phyloP scores from a whole-genome alignment of 2,888 invertebrate species.

The Mimachlamys varia region DNA sequence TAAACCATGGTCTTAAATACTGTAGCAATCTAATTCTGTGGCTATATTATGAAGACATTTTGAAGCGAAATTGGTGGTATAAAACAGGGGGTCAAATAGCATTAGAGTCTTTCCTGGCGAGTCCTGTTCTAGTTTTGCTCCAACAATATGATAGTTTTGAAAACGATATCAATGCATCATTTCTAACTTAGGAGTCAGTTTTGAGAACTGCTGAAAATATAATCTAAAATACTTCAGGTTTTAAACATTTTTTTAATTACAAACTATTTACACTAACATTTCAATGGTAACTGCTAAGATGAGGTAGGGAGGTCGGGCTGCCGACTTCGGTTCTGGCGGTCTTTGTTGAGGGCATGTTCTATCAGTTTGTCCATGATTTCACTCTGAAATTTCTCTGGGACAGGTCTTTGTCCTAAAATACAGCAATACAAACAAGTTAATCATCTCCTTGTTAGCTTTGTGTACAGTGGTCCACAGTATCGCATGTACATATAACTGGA shows the following conservation, averaged over 20 bases:
- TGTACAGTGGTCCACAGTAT: not conserved
- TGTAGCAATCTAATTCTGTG: no score
- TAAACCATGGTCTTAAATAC: no score
- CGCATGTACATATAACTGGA: not conserved
- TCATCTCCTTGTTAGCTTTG: not conserved
- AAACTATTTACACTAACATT: not conserved
- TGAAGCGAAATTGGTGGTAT: no score
- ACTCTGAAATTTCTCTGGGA: constrained; percentile 92
- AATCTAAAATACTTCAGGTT: no score
- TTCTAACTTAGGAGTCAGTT: no score
- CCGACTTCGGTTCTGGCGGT: constrained; percentile 83
- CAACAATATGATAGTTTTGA: no score
- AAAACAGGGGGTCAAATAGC: no score
- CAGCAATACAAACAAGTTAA: not conserved
- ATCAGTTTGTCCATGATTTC: constrained; percentile 93
- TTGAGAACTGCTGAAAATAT: no score
- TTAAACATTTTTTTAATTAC: not conserved
- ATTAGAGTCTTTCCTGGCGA: no score
- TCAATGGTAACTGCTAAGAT: not conserved
- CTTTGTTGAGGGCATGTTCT: constrained; percentile 90
- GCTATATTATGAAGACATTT: no score
- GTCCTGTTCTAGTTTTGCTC: no score
- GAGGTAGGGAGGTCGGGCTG: constrained; percentile 75
- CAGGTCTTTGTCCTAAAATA: constrained; percentile 86
- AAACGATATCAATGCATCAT: no score